A percentile compares a stretch with the other conserved stretches of the same genome.
These are phyloP conservation scores for Kuschelorhynchus macadamiae DNA, from an alignment of 2,888 invertebrate genomes.

Conservation along the genomic window DNA sequence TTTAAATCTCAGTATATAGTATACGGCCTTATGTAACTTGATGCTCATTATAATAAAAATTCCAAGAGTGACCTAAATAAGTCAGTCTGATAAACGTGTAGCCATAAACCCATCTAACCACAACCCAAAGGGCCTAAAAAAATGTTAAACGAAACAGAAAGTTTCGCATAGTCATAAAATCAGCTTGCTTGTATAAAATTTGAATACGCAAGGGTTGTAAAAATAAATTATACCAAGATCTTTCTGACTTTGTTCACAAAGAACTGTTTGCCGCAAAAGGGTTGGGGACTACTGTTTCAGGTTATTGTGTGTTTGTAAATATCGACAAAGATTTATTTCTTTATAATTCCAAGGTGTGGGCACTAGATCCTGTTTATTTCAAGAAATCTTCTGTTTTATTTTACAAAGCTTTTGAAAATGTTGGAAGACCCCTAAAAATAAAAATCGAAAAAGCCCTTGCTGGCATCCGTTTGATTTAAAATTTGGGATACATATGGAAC, in stretches of 20 bases:
- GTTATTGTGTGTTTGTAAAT: conserved; percentile 10
- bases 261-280: conserved; percentile 59
- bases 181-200: conserved; percentile 22
- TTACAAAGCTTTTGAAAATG: too few relatives aligned
- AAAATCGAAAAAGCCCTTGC: too few relatives aligned
- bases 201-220: conserved; percentile 43
- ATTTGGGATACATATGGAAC: too few relatives aligned
- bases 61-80: not conserved
- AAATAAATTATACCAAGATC: conserved; percentile 35
- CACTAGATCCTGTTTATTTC: not conserved
- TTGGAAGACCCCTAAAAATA: too few relatives aligned
- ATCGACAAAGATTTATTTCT: conserved; percentile 9
- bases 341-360: not conserved
- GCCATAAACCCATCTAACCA: conserved; percentile 15
- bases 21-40: too few relatives aligned
- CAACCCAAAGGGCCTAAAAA: conserved; percentile 30
- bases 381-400: not conserved
- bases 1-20: too few relatives aligned
- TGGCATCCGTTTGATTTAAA: too few relatives aligned
- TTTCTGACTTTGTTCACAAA: conserved; percentile 49
- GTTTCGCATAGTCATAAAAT: conserved; percentile 44
- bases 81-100: not conserved
- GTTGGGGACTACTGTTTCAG: conserved; percentile 58
- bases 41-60: too few relatives aligned
- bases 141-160: conserved; percentile 38